Conservation (phyloP, 2,888 invertebrate genomes). For the Aelia acuminata region DNA sequence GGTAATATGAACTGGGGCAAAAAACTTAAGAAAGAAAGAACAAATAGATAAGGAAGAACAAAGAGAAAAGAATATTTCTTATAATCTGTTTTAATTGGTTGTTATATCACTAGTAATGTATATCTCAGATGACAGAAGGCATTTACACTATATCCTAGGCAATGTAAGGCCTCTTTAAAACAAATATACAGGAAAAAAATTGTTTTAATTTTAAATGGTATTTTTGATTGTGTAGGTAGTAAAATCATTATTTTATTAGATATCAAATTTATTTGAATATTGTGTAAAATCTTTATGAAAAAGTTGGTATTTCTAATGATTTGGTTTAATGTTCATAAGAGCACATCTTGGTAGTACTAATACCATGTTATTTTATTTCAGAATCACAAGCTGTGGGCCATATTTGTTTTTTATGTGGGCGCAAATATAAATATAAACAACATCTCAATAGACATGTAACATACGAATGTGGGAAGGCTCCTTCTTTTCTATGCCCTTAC, state of each 20-base stretch:
- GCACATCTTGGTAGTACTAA: neutral
- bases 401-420: neutral
- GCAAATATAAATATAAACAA: conserved; percentile 18
- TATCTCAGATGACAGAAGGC: neutral
- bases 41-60: neutral
- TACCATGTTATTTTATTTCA: neutral
- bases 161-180: neutral
- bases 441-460: conserved; percentile 32
- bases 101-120: too few relatives aligned
- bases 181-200: neutral
- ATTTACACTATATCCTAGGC: neutral
- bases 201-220: too few relatives aligned
- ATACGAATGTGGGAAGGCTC: conserved; percentile 15
- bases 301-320: too few relatives aligned
- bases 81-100: neutral
- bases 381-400: neutral
- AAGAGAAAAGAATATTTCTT: neutral
- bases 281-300: too few relatives aligned
- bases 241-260: too few relatives aligned
- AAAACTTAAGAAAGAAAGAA: too few relatives aligned
- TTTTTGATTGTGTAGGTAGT: too few relatives aligned
- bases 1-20: too few relatives aligned
- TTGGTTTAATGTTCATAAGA: neutral
- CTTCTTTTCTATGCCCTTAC: conserved; percentile 29
- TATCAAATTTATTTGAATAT: too few relatives aligned